Conservation (phyloP, 2,113 vertebrate species). For the Mastomys natalensis region DNA sequence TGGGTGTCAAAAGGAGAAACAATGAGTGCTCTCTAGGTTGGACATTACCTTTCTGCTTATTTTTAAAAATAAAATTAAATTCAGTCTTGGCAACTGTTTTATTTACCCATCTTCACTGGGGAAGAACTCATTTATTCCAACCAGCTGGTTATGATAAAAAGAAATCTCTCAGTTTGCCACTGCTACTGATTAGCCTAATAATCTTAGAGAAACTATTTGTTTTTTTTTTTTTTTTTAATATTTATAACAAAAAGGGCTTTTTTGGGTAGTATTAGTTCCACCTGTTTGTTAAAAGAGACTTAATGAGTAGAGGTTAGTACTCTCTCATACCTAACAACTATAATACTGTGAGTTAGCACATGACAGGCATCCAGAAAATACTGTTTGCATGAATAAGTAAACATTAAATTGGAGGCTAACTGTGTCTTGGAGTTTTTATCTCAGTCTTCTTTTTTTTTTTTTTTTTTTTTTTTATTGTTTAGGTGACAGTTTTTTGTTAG, state of each 20-base stretch:
- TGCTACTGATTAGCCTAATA: neutral
- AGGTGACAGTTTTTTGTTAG: too few relatives aligned
- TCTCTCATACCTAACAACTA: neutral
- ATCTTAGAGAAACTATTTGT: neutral
- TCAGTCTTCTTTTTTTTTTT: too few relatives aligned
- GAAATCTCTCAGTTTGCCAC: neutral
- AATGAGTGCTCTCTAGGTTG: neutral
- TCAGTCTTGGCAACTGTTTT: neutral
- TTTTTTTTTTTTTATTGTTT: too few relatives aligned
- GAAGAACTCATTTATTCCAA: neutral
- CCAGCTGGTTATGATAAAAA: neutral
- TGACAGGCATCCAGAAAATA: neutral
- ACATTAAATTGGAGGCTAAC: neutral
- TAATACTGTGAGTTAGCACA: neutral
- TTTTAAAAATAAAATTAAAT: neutral
- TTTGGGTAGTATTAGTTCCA: neutral
- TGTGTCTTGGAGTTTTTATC: neutral
- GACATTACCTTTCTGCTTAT: neutral
- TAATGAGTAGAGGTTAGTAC: neutral
- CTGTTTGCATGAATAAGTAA: neutral
- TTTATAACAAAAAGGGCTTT: neutral
- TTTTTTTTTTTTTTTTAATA: neutral
- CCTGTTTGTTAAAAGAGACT: neutral
- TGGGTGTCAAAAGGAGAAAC: neutral
- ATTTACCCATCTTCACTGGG: neutral